Conservation (phyloP, 2,888 invertebrate genomes). For the Tribolium freemani region DNA sequence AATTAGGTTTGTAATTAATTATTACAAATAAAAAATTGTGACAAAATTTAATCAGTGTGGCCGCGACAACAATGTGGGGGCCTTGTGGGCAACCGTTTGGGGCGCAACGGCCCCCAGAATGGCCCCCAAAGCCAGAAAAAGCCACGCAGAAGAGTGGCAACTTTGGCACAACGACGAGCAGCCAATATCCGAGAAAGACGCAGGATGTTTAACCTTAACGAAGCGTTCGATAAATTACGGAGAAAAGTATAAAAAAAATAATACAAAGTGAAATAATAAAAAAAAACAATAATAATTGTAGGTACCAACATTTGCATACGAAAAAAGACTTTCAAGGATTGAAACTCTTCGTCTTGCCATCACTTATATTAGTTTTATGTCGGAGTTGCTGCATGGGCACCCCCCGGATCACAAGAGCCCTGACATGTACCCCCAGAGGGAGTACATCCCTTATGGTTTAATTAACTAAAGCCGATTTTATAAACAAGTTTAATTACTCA, state of each 20-base stretch:
- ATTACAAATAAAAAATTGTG: not conserved
- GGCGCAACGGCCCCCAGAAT: constrained; percentile 57
- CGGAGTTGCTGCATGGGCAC: constrained; percentile 83
- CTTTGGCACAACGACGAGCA: constrained; percentile 90
- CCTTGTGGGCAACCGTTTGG: constrained; percentile 64
- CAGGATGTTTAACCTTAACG: constrained; percentile 96
- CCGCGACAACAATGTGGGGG: constrained; percentile 72
- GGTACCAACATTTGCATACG: constrained; percentile 97
- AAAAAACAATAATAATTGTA: constrained; percentile 56
- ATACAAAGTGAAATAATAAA: not conserved
- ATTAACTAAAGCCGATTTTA: constrained; percentile 57
- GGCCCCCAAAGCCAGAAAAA: constrained; percentile 76
- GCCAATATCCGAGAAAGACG: constrained; percentile 94
- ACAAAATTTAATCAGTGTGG: constrained; percentile 65
- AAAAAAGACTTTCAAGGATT: constrained; percentile 94
- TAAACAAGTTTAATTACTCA: not conserved
- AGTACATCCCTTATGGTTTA: constrained; percentile 69
- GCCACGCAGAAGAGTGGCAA: constrained; percentile 88
- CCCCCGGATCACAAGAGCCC: constrained; percentile 62
- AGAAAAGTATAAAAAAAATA: constrained; percentile 76
- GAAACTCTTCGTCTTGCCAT: constrained; percentile 95
- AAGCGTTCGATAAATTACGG: constrained; percentile 93
- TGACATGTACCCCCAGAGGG: constrained; percentile 65
- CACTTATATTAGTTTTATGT: constrained; percentile 97
- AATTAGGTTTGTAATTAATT: constrained; percentile 67